Conservation (phyloP, 1,140 invertebrate species). For the Halyomorpha halys region DNA sequence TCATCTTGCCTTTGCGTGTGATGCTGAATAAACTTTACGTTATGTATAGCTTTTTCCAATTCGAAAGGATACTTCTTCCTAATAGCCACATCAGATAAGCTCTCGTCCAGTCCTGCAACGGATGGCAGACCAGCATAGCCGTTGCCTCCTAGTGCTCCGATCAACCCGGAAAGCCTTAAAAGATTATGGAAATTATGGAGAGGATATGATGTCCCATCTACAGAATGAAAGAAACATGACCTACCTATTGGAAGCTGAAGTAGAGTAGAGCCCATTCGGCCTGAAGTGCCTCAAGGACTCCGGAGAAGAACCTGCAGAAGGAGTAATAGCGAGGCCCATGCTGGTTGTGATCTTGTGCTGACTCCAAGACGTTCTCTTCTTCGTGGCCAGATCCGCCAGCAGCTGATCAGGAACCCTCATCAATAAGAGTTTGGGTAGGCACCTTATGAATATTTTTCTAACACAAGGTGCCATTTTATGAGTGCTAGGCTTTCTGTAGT, state of each 20-base stretch:
- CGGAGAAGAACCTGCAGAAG: conserved; percentile 57
- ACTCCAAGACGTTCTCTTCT: conserved; percentile 53
- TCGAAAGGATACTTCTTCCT: conserved; percentile 83
- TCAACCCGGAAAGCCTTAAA: conserved; percentile 52
- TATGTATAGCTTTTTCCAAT: conserved; percentile 84
- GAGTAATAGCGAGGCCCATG: conserved; percentile 38
- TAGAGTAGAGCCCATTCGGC: conserved; percentile 64
- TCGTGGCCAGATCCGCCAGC: conserved; percentile 62
- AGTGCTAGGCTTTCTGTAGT: conserved; percentile 96
- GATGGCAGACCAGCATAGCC: conserved; percentile 55
- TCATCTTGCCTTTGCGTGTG: conserved; percentile 87
- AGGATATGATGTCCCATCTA: neutral
- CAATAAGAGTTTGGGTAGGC: conserved; percentile 67
- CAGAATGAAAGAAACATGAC: no score
- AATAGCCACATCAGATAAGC: conserved; percentile 62
- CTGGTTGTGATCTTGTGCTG: conserved; percentile 59
- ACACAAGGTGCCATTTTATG: conserved; percentile 94
- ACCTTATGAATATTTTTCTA: conserved; percentile 73
- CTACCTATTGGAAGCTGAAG: conserved; percentile 35
- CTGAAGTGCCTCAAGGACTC: conserved; percentile 52
- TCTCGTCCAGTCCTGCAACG: conserved; percentile 68
- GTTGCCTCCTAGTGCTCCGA: conserved; percentile 46
- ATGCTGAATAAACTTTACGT: conserved; percentile 90
- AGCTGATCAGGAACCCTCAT: conserved; percentile 79
- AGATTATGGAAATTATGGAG: neutral